Base-by-base conservation (phyloP, 37 sponge, comb jelly and placozoan species). In the Haliclona indistincta region DNA sequence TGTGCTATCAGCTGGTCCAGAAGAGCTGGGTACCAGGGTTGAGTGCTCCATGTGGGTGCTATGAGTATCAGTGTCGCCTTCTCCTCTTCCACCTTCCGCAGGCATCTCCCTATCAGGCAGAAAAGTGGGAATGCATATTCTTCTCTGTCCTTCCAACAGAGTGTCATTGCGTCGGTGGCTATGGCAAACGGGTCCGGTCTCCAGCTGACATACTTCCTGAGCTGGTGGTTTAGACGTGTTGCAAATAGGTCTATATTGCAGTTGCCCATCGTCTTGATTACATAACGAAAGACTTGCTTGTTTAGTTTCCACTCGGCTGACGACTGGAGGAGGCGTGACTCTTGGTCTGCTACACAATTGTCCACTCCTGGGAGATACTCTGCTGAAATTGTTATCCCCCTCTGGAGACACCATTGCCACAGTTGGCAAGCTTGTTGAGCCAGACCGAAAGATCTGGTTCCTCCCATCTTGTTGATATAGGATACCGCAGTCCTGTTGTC, bases 71-170 rank as follows among this genome's bases (percentile, higher is more conserved):
- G 3, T 38, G 68, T 38, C 15, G 53, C n/a, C 3, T 22, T 17
- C 69, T 79, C 74, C 11, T 52, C 38, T 0, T 22, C 15, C 4
- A 86, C 34, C 62, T 80, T 74, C 70, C 68, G 80, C 1, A 86
- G 80, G 42, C 71, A 70, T 29, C 64, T 66, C 36, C 80, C 76
- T 26, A 86, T 65, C 40, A 86, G 62, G 53, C 20, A 20, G 30
- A 86, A 86, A 34, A 80, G 87, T 35, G 87, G 87, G 32, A 86
- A 86, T 1, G 87, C 80, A 54, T 86, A 86, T 0, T 63, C 75
- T 1, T 8, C 43, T 47, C 35, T 15, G 1, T 65, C 63, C 52
- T 17, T 43, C 87, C 81, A 86, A 3, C 5, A 1, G 3, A 68
- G 7, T 17, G 25, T 10, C 26, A 86, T 56, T 4, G 76, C 80